Base-by-base conservation (phyloP, 2,113 vertebrate genomes). In the Heterotis niloticus region DNA sequence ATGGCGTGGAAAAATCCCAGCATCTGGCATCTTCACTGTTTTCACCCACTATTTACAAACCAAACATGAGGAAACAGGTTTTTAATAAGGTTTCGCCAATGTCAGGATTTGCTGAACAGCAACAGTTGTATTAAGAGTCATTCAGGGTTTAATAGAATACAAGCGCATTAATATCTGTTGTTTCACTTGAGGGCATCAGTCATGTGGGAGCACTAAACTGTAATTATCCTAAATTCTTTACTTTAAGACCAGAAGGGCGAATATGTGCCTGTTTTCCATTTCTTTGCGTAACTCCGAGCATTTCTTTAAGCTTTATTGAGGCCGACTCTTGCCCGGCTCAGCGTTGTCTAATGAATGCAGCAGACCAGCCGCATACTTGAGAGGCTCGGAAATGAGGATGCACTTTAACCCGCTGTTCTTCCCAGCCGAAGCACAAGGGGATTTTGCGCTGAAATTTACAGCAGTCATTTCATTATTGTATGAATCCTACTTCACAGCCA, bases 141-240 rank as follows among this genome's bases (percentile, higher is more conserved):
- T 56, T 73, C 18, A 23, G 18, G 17, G 7, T 57, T 75, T 23
- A 59, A 51, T n/a, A 67, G 28, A 65, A 64, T 23, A 28, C 18
- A 78, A 65, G 7, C 67, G 69, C 64, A 81, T 57, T 73, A 74
- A 79, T 71, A 80, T 68, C 64, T 72, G 54, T 28, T 75, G 44
- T 79, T 75, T 62, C 34, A 76, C 76, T 78, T 78, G n/a, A 69
- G 77, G 82, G 70, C 68, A 54, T 62, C 28, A 64, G 69, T 81
- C 80, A 81, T 81, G 24, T 81, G 80, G 79, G 76, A 85, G 26
- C 78, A 68, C 75, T 79, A 60, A 75, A 83, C 74, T 34, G 16
- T 68, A 84, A 80, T 76, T 71, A 80, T 71, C 75, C 54, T 73
- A 79, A 70, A 82, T 84, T 81, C 78, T 64, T 81, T 74, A 80